Evolutionary conservation across 2,888 invertebrate species (phyloP), one percentile per base, ranked within the genome.

Genomic region (Epirrhoe tristata): DNA sequence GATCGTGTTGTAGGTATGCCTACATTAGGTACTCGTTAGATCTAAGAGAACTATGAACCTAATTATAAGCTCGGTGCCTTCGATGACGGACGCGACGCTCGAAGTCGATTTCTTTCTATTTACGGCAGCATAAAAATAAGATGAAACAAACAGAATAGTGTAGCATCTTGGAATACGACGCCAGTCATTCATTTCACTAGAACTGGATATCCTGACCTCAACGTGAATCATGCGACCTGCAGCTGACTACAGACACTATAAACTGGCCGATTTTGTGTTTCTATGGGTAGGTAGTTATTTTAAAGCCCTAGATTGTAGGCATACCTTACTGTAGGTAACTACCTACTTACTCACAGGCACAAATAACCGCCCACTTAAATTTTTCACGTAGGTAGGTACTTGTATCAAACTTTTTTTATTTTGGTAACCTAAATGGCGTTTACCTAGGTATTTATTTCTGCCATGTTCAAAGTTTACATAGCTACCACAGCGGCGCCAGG

Each of bases 181-280:
- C 75, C 62, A 74, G 75, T 78, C 78, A 82, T 77, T 77, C 74
- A 78, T 77, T 80, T 80, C 81, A 78, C 81, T 82, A 79, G 80
- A 84, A 87, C 86, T 89, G 85, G 86, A 82, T 83, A 80, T 85
- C 84, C 84, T 90, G 89, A 90, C 88, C 89, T 85, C 63, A 53
- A 43, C 51, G 78, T 90, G 90, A 90, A 82, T 90, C 90, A 90
- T 79, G 67, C 87, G 88, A 87, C 86, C 87, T 79, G 83, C 82
- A 77, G 75, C 78, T 56, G 31, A 61, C 60, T 57, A 69, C 76
- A 0, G 1, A 76, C 32, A 69, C 71, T 80, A 31, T 24, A 73
- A 46, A 83, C 79, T 74, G 81, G 52, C 6, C 60, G 14, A 46
- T 4, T 46, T 46, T 8, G 2, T 12, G n/a, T n/a, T n/a, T n/a